Evolutionary conservation across 1,140 invertebrate genomes (phyloP), one percentile per base, ranked within the genome.

Genomic region (Leptinotarsa undecemlineata): DNA sequence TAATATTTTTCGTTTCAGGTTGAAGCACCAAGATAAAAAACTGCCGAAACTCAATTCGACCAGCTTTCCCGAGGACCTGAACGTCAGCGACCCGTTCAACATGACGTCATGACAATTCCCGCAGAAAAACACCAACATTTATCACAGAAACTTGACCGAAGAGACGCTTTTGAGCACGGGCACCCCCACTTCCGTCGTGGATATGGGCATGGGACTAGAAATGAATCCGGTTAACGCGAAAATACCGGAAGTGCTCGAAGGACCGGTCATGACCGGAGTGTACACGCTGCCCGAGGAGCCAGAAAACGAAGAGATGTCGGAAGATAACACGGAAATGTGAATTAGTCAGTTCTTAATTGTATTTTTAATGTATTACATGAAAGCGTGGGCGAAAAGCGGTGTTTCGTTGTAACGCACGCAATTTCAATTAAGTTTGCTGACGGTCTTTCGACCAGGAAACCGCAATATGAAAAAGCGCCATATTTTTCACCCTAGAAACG

Each of bases 251-350:
- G 83, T 85, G 14, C 74, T 85, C 13, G 84, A 85, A 80, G 83
- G 82, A 23, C 79, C 82, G 3, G 84, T 86, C 26, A 83, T 86
- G 66, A 85, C 87, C 5, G 88, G 89, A 1, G 90, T 90, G 14
- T 91, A 90, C 74, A 90, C 90, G n/a, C 84, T 91, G 64, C 87
- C 89, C 48, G 90, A 91, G 81, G 89, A 90, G 75, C 89, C 90
- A 70, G 90, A 91, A 82, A 85, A 88, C 68, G 90, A 91, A 76
- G 88, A 88, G 57, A 88, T 87, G 79, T 76, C 72, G 4, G 89
- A 90, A 76, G 89, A 89, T 64, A 88, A 88, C 81, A 89, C 87
- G n/a, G 86, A 88, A 80, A 89, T 89, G 87, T 89, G 83, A 87
- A 85, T 57, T 57, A 17, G 51, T 57, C n/a, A 57, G n/a, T 19